Evolutionary conservation across 1,140 invertebrate species (phyloP).

Genomic region (Drosophila kikkawai): DNA sequence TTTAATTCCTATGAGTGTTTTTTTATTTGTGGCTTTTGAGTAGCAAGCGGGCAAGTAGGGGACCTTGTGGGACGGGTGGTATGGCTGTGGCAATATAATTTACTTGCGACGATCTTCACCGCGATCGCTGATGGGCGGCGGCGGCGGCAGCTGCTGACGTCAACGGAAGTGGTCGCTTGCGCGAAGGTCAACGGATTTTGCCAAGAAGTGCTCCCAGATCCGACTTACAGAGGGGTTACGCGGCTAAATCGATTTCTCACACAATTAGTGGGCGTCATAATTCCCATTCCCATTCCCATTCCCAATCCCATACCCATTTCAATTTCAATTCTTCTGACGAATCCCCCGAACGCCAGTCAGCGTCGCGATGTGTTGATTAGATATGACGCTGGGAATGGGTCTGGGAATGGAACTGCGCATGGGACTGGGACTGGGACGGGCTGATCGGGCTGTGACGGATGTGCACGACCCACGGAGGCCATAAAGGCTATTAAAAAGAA

Average conservation of each 20-base stretch:
- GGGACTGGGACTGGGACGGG: slow-evolving; percentile 6
- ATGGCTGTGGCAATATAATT: slow-evolving; percentile 64
- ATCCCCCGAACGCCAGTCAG: slow-evolving; percentile 5
- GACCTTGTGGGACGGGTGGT: not conserved
- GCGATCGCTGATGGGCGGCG: slow-evolving; percentile 57
- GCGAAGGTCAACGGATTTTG: slow-evolving; percentile 41
- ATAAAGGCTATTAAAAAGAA: slow-evolving; percentile 51
- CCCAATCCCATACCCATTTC: slow-evolving; percentile 9
- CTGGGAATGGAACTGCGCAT: slow-evolving; percentile 7
- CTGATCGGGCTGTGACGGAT: slow-evolving; percentile 42
- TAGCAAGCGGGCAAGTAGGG: not conserved
- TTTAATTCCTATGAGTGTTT: slow-evolving; percentile 14
- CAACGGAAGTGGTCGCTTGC: slow-evolving; percentile 68
- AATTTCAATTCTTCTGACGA: slow-evolving; percentile 17
- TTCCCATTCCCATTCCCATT: slow-evolving; percentile 27
- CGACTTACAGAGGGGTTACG: slow-evolving; percentile 22
- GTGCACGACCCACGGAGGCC: slow-evolving; percentile 46
- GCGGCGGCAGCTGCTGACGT: slow-evolving; percentile 54
- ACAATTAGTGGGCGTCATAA: slow-evolving; percentile 72
- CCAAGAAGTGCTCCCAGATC: slow-evolving; percentile 31
- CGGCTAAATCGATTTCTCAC: slow-evolving; percentile 67
- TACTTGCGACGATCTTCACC: slow-evolving; percentile 69
- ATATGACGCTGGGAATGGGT: slow-evolving; percentile 52
- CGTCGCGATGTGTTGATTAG: slow-evolving; percentile 61
- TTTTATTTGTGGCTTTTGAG: slow-evolving; percentile 47